A percentile compares a stretch with the other conserved stretches of the same genome.
Evolutionary conservation across 2,113 vertebrate species (phyloP).

Genomic region (Cisticola juncidis): DNA sequence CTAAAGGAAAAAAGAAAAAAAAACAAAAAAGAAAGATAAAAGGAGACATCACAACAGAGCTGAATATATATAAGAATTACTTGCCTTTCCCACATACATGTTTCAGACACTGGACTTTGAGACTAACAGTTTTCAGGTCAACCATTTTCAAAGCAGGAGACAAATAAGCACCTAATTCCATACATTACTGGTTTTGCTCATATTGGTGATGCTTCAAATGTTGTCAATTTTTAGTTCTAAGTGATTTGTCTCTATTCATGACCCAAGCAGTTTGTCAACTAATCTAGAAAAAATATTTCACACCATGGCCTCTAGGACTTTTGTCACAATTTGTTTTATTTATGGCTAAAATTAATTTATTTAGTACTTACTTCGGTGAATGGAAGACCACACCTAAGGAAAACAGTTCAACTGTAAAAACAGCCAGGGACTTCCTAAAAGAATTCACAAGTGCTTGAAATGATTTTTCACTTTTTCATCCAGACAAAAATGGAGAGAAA

Average conservation of each 20-base stretch:
- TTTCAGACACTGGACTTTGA: neutral
- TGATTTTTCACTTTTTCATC: neutral
- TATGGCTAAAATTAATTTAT: neutral
- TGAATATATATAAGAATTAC: neutral
- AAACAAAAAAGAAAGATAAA: neutral
- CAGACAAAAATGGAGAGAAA: neutral
- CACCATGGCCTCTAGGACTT: neutral
- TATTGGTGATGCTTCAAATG: neutral
- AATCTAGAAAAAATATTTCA: neutral
- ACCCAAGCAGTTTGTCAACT: neutral
- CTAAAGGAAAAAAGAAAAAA: accelerated
- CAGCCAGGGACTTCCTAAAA: neutral
- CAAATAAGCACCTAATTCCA: neutral
- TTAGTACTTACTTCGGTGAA: neutral
- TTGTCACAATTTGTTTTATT: neutral
- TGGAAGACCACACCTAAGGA: neutral
- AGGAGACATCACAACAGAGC: neutral
- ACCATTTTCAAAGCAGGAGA: neutral
- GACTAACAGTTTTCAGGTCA: neutral
- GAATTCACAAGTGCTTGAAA: neutral
- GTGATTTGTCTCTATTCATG: neutral
- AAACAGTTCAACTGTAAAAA: neutral
- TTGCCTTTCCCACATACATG: neutral
- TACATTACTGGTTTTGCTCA: neutral
- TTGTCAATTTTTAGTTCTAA: neutral